Evolutionary conservation across 2,888 invertebrate species (phyloP).

Genomic region (Tinea semifulvella): DNA sequence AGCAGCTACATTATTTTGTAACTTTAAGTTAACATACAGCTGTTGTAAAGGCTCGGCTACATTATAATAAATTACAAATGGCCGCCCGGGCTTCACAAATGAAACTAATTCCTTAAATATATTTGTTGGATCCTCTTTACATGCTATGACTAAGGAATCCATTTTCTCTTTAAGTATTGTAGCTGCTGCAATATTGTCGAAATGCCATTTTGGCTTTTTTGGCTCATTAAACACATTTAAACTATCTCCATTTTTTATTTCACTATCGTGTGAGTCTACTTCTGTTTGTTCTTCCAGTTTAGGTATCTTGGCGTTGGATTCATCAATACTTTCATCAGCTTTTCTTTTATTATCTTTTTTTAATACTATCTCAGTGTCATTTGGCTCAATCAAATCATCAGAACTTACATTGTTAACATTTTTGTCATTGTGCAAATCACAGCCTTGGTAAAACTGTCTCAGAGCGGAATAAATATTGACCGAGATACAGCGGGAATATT

Average conservation of each 20-base stretch:
- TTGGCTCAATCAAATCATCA: slow-evolving; percentile 3
- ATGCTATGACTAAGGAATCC: slow-evolving; percentile 80
- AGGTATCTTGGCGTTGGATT: slow-evolving; percentile 34
- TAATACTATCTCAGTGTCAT: slow-evolving; percentile 20
- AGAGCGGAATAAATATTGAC: slow-evolving; percentile 82
- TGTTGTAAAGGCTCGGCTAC: slow-evolving; percentile 87
- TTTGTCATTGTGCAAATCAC: slow-evolving; percentile 32
- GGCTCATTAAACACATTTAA: slow-evolving; percentile 23
- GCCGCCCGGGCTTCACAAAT: slow-evolving; percentile 83
- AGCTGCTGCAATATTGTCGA: slow-evolving; percentile 73
- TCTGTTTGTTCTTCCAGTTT: slow-evolving; percentile 24
- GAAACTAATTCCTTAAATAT: slow-evolving; percentile 77
- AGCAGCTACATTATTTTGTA: slow-evolving; percentile 74
- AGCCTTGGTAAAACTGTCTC: slow-evolving; percentile 72
- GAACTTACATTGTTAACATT: slow-evolving; percentile 14
- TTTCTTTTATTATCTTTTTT: slow-evolving; percentile 31
- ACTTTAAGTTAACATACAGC: slow-evolving; percentile 81
- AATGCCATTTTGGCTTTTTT: slow-evolving; percentile 73
- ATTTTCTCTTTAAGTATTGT: slow-evolving; percentile 70
- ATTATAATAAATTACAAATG: slow-evolving; percentile 84
- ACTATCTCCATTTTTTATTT: slow-evolving; percentile 11
- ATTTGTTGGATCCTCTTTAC: slow-evolving; percentile 86
- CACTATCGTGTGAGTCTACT: slow-evolving; percentile 12
- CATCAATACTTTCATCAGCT: slow-evolving; percentile 25
- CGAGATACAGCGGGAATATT: slow-evolving; percentile 73